These are phyloP conservation scores for Scrobipalpa costella DNA, from an alignment of 2,888 invertebrate species.

Conservation along the genomic window DNA sequence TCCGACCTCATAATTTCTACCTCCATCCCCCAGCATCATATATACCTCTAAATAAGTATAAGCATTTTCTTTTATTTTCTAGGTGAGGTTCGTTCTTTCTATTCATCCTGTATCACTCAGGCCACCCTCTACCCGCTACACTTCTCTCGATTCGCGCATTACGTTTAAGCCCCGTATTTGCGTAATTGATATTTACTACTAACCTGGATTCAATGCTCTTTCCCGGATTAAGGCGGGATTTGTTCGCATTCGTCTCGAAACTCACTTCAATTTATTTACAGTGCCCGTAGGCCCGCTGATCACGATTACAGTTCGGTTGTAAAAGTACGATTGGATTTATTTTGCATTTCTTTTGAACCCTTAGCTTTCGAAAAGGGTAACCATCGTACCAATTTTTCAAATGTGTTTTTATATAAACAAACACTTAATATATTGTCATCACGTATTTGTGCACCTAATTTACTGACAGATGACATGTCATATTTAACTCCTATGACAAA, in stretches of 20 bases:
- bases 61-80: too few species aligned
- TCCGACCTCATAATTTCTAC: too few species aligned
- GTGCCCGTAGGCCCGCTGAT: slow-evolving; percentile 47
- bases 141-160: slow-evolving; percentile 43
- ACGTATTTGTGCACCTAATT: too few species aligned
- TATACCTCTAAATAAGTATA: too few species aligned
- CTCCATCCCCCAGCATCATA: too few species aligned
- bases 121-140: slow-evolving; percentile 36
- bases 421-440: too few species aligned
- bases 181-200: slow-evolving; percentile 81
- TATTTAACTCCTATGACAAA: too few species aligned
- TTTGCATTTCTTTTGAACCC: slow-evolving; percentile 10
- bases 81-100: too few species aligned
- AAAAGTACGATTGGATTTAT: slow-evolving; percentile 28
- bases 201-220: slow-evolving; percentile 76
- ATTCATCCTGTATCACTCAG: slow-evolving; percentile 18
- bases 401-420: too few species aligned
- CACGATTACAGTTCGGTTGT: slow-evolving; percentile 51
- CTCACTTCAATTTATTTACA: slow-evolving; percentile 74
- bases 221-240: slow-evolving; percentile 71
- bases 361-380: not conserved
- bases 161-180: slow-evolving; percentile 69
- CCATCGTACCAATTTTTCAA: too few species aligned
- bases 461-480: too few species aligned
- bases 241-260: slow-evolving; percentile 69